Evolutionary conservation across 1,140 invertebrate genomes (phyloP).

Genomic region (Drosophila kohkoa): DNA sequence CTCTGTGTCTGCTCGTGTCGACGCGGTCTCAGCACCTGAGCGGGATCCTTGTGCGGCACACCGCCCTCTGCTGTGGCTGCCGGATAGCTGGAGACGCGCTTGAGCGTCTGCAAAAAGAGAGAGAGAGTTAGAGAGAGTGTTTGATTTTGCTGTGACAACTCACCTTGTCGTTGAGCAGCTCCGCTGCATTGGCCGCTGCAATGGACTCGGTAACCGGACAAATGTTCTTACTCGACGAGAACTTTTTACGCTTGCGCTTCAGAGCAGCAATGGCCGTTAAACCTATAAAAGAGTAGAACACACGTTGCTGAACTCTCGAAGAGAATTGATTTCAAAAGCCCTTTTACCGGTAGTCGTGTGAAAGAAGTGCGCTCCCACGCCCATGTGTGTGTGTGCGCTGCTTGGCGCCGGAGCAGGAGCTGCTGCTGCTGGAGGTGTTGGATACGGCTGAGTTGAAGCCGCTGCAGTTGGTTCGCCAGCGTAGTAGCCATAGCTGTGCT

Average conservation of each 20-base stretch:
- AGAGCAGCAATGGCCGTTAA: slow-evolving; percentile 89
- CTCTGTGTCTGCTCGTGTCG: slow-evolving; percentile 86
- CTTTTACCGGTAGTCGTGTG: slow-evolving; percentile 71
- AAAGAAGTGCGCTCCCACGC: slow-evolving; percentile 74
- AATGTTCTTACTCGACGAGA: slow-evolving; percentile 90
- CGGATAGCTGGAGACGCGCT: slow-evolving; percentile 83
- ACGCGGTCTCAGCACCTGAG: slow-evolving; percentile 74
- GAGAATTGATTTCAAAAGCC: not conserved
- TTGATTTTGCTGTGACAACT: too few species aligned
- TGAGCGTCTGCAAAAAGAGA: slow-evolving; percentile 59
- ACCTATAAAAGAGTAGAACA: slow-evolving; percentile 48
- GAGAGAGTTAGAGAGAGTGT: not conserved
- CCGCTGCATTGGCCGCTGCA: slow-evolving; percentile 66
- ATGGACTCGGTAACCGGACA: slow-evolving; percentile 85
- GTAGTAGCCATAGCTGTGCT: slow-evolving; percentile 60
- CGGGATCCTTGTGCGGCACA: slow-evolving; percentile 70
- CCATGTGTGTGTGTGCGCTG: slow-evolving; percentile 41
- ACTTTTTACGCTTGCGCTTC: slow-evolving; percentile 91
- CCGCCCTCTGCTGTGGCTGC: slow-evolving; percentile 67
- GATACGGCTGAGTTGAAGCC: slow-evolving; percentile 7
- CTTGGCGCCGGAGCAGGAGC: slow-evolving; percentile 1
- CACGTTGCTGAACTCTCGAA: too few species aligned
- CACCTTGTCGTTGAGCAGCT: slow-evolving; percentile 66
- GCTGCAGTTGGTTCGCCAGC: slow-evolving; percentile 16
- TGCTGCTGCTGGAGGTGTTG: not conserved